Evolutionary conservation across 2,113 vertebrate species (phyloP).

Genomic region (Rattus norvegicus): DNA sequence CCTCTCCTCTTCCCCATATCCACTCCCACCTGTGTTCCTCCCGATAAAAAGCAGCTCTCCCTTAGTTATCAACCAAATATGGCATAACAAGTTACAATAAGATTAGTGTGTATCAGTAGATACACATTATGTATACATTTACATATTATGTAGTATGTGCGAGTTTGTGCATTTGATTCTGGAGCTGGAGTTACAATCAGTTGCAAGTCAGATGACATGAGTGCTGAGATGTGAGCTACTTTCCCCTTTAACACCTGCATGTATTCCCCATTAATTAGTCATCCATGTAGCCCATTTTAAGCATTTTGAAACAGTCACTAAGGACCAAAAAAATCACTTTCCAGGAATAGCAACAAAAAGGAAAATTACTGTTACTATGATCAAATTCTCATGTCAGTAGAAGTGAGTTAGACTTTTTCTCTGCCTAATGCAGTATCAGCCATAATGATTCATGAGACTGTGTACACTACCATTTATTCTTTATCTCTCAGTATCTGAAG

Average conservation of each 20-base stretch:
- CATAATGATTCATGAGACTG: not conserved
- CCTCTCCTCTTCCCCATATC: not conserved
- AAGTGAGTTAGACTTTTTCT: not conserved
- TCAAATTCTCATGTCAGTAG: not conserved
- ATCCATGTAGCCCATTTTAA: not conserved
- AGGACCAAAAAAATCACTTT: not conserved
- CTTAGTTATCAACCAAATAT: not conserved
- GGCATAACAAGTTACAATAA: not conserved
- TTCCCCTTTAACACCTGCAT: too few relatives aligned
- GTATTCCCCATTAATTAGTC: not conserved
- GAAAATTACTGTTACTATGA: fast-evolving
- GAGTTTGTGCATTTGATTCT: not conserved
- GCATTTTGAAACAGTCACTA: not conserved
- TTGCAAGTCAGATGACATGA: not conserved
- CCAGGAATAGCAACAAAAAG: not conserved
- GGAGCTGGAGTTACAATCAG: not conserved
- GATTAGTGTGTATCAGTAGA: not conserved
- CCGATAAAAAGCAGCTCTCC: not conserved
- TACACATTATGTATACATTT: not conserved
- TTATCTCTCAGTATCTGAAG: not conserved
- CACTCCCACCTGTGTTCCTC: not conserved
- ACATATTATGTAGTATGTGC: not conserved
- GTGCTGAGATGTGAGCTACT: not conserved
- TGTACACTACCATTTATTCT: fast-evolving
- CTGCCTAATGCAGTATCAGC: not conserved